Conservation (phyloP, 2,797 vertebrate genomes). For the Cynopterus sphinx region DNA sequence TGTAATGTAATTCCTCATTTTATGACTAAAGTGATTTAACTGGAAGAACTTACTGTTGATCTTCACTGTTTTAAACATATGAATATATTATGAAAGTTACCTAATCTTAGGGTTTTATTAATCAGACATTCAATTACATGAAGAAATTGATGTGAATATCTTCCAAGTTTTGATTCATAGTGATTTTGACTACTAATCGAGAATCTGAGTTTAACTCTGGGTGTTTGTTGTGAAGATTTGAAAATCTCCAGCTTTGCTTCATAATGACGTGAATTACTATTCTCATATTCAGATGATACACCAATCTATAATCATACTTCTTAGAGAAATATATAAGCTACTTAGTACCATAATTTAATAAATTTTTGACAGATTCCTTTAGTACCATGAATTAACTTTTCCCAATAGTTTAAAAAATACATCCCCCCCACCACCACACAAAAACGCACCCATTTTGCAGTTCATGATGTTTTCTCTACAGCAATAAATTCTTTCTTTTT, state of each 20-base stretch:
- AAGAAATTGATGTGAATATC: background rate
- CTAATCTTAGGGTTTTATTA: background rate
- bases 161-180: background rate
- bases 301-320: background rate
- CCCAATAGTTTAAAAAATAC: background rate
- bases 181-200: background rate
- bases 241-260: background rate
- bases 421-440: background rate
- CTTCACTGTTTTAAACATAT: slow-evolving; percentile 40
- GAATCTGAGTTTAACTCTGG: background rate
- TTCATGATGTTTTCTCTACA: background rate
- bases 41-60: slow-evolving; percentile 16
- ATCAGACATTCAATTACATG: background rate
- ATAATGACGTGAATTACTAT: background rate
- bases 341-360: background rate
- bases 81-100: slow-evolving; percentile 45
- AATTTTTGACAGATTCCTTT: background rate
- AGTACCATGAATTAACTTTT: background rate
- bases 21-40: slow-evolving; percentile 26
- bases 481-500: background rate
- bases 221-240: background rate
- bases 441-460: background rate
- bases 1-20: background rate
- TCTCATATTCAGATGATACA: background rate
- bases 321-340: background rate